A percentile compares a stretch with the other conserved stretches of the same genome.
Evolutionary conservation across 2,113 vertebrate species (phyloP).

Genomic region (Physeter macrocephalus): DNA sequence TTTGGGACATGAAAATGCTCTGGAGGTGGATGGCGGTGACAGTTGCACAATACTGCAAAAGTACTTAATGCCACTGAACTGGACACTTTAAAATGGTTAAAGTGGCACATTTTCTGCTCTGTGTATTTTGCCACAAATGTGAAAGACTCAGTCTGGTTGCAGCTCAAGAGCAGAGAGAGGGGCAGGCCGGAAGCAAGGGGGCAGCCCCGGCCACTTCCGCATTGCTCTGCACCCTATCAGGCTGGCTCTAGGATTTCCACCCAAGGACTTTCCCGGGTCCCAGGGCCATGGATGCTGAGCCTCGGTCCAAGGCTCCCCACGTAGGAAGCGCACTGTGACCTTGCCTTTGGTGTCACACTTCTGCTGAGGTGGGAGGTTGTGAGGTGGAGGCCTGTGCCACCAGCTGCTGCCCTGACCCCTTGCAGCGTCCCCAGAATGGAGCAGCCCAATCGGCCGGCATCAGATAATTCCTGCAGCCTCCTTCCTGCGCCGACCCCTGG

Average conservation of each 20-base stretch:
- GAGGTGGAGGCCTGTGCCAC: not conserved
- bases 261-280: not conserved
- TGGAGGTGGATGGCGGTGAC: not conserved
- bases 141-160: not conserved
- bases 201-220: not conserved
- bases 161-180: not conserved
- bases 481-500: constrained; percentile 44
- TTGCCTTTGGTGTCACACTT: not conserved
- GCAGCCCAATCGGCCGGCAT: constrained; percentile 20
- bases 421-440: not conserved
- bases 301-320: accelerated
- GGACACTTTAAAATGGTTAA: not conserved
- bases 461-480: constrained; percentile 62
- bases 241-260: not conserved
- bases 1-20: not conserved
- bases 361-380: not conserved
- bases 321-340: accelerated
- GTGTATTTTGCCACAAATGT: not conserved
- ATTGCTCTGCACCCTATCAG: accelerated
- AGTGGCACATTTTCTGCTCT: not conserved
- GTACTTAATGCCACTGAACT: not conserved
- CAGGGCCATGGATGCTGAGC: accelerated
- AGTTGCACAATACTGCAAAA: too few species aligned
- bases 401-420: constrained; percentile 38
- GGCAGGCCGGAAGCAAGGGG: accelerated